Conservation (phyloP, 2,888 invertebrate species). For the Apocheima hispidaria region DNA sequence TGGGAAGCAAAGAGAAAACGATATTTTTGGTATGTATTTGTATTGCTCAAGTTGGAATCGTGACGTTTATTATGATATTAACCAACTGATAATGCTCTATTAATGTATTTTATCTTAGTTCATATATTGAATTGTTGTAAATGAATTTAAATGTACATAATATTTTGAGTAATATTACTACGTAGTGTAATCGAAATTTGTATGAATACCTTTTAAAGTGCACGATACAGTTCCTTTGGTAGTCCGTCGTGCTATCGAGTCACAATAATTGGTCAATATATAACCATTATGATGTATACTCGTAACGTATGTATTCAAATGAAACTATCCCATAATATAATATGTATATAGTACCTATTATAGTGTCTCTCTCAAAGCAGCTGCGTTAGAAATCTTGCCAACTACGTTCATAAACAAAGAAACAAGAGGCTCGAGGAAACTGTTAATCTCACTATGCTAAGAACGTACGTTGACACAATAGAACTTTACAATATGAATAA, state of each 20-base stretch:
- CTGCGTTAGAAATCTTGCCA: constrained; percentile 63
- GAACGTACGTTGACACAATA: constrained; percentile 68
- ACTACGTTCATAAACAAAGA: constrained; percentile 63
- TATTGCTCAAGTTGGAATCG: constrained; percentile 79
- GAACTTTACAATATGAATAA: constrained; percentile 70
- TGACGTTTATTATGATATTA: constrained; percentile 67
- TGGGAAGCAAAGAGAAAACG: constrained; percentile 66
- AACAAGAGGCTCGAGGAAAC: constrained; percentile 66
- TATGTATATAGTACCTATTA: constrained; percentile 27
- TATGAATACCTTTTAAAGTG: constrained; percentile 75
- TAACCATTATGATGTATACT: constrained; percentile 51
- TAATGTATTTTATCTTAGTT: constrained; percentile 61
- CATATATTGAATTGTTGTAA: constrained; percentile 48
- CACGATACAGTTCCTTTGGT: constrained; percentile 85
- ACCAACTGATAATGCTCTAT: constrained; percentile 58
- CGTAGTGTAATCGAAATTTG: constrained; percentile 75
- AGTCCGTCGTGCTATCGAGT: constrained; percentile 80
- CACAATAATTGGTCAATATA: constrained; percentile 65
- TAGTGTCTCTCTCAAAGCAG: constrained; percentile 73
- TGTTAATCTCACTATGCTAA: constrained; percentile 63
- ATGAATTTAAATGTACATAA: constrained; percentile 56
- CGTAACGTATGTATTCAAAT: constrained; percentile 51
- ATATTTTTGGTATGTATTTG: constrained; percentile 81
- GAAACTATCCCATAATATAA: constrained; percentile 22
- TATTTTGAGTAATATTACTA: constrained; percentile 64